Evolutionary conservation across 2,888 invertebrate species (phyloP).

Genomic region (Pelosia muscerda): DNA sequence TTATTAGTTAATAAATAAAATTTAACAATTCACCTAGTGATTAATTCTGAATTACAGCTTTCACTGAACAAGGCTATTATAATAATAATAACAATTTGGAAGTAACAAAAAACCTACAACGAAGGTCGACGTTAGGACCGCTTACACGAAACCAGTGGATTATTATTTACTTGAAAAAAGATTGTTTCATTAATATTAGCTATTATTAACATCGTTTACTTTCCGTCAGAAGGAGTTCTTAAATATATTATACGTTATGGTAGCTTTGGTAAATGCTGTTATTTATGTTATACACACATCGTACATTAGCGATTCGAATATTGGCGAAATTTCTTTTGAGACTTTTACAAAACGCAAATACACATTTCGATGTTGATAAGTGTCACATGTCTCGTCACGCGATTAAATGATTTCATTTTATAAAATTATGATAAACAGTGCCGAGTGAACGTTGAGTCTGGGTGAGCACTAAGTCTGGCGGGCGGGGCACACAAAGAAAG

Average conservation of each 20-base stretch:
- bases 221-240: background rate
- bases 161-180: background rate
- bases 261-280: background rate
- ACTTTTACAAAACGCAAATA: background rate
- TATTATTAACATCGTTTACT: background rate
- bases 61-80: background rate
- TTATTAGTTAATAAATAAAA: background rate
- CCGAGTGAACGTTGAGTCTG: constrained; percentile 32
- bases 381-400: background rate
- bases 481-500: constrained; percentile 41
- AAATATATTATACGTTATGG: too few relatives aligned
- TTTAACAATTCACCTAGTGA: background rate
- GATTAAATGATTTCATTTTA: background rate
- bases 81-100: constrained; percentile 10
- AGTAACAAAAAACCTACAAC: constrained; percentile 7
- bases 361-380: background rate
- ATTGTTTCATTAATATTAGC: background rate
- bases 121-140: constrained; percentile 14
- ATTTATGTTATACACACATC: background rate
- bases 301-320: background rate
- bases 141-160: constrained; percentile 8
- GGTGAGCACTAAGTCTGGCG: constrained; percentile 25
- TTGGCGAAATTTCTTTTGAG: background rate
- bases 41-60: background rate
- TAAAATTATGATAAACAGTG: constrained; percentile 14